phyloP scores from a whole-genome alignment of 2,797 vertebrate species.

The Heteromormyrus szaboi region DNA sequence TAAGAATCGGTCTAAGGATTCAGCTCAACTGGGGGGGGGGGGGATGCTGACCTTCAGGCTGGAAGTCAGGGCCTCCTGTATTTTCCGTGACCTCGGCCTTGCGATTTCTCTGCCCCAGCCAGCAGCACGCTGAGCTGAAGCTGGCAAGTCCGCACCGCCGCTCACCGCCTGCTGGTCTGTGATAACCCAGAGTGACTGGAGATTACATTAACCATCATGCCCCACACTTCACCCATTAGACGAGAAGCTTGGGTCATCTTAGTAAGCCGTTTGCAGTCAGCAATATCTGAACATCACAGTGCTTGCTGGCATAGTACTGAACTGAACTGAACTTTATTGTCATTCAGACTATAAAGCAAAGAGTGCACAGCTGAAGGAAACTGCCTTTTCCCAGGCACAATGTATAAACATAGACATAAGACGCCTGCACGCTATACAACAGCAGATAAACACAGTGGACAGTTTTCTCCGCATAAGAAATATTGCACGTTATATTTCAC shows the following conservation, averaged over 20 bases:
- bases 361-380: not conserved
- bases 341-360: not conserved
- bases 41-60: not conserved
- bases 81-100: not conserved
- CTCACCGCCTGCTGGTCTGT: not conserved
- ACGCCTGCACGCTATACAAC: not conserved
- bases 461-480: not conserved
- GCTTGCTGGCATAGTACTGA: not conserved
- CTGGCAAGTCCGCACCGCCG: not conserved
- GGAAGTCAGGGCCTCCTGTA: not conserved
- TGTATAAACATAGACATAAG: not conserved
- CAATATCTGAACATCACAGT: not conserved
- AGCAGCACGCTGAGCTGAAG: not conserved
- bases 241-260: conserved; percentile 31
- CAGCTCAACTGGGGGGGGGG: not conserved
- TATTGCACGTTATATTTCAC: not conserved
- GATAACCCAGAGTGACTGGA: conserved; percentile 17
- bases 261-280: not conserved
- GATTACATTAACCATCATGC: conserved; percentile 28
- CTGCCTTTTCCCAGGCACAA: not conserved
- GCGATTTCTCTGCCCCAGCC: not conserved
- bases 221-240: conserved; percentile 35
- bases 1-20: not conserved
- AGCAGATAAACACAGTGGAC: not conserved
- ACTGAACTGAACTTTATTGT: not conserved